Percentiles rank a stretch among this genome's conserved stretches.
Evolutionary conservation across 1,140 invertebrate species (phyloP).

Genomic region (Camponotus pennsylvanicus): DNA sequence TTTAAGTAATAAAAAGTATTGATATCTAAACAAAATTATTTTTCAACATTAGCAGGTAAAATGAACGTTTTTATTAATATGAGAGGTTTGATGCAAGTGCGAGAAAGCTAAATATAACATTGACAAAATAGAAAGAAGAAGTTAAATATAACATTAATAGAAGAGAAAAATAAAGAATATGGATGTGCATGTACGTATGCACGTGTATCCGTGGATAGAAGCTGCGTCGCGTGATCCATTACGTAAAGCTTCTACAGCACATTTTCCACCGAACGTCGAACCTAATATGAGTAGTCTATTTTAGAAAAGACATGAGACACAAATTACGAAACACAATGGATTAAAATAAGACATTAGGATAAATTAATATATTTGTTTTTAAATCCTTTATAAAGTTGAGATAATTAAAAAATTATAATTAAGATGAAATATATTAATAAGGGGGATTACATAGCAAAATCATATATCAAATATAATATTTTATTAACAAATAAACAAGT

Average conservation of each 20-base stretch:
- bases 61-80: background rate
- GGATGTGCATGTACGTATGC: conserved; percentile 46
- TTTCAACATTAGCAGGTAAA: background rate
- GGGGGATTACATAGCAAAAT: background rate
- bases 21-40: background rate
- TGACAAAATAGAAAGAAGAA: conserved; percentile 41
- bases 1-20: conserved; percentile 11
- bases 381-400: background rate
- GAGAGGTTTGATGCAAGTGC: background rate
- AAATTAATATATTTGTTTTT: background rate
- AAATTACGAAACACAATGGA: conserved; percentile 23
- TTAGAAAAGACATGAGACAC: background rate
- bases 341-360: background rate
- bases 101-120: conserved; percentile 63
- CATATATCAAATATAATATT: background rate
- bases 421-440: background rate
- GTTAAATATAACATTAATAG: conserved; percentile 66
- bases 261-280: conserved; percentile 61
- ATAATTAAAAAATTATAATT: background rate
- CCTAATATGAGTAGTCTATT: conserved; percentile 37
- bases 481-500: background rate
- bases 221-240: conserved; percentile 46
- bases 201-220: conserved; percentile 43
- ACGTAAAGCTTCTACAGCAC: conserved; percentile 57
- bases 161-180: conserved; percentile 59